phyloP scores from a whole-genome alignment of 2,113 vertebrate species.

The Sarotherodon lohbergeri region DNA sequence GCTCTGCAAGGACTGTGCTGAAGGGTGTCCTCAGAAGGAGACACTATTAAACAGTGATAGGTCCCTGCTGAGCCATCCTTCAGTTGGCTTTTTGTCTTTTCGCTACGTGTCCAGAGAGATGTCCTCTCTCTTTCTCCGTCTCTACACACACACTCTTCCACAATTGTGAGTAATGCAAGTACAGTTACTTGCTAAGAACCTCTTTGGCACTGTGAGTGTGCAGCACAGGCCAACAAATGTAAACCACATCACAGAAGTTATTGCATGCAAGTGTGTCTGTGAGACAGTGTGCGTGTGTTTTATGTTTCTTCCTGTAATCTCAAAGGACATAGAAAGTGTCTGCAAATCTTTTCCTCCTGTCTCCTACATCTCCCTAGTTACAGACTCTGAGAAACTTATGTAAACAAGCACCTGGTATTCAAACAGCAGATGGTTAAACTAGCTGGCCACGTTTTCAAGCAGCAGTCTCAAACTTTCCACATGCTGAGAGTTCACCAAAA shows the following conservation, averaged over 20 bases:
- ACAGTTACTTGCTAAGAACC: neutral
- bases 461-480: neutral
- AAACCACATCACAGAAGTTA: conserved; percentile 14
- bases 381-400: conserved; percentile 1
- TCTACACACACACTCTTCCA: neutral
- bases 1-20: neutral
- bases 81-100: neutral
- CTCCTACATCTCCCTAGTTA: conserved; percentile 13
- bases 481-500: neutral
- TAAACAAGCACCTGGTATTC: conserved; percentile 11
- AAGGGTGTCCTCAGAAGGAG: neutral
- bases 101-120: neutral
- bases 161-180: neutral
- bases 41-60: neutral
- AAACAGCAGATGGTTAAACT: conserved; percentile 10
- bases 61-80: neutral
- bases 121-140: neutral
- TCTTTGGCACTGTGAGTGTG: neutral
- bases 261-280: neutral
- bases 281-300: neutral
- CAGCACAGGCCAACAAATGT: conserved; percentile 4
- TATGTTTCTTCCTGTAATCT: conserved; percentile 2
- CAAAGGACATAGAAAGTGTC: neutral
- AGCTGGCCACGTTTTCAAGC: conserved; percentile 4
- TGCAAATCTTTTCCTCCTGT: conserved; percentile 39